A percentile compares a stretch with the other conserved stretches of the same genome.
Conservation (phyloP, 1,140 invertebrate genomes). For the Contarinia nasturtii region DNA sequence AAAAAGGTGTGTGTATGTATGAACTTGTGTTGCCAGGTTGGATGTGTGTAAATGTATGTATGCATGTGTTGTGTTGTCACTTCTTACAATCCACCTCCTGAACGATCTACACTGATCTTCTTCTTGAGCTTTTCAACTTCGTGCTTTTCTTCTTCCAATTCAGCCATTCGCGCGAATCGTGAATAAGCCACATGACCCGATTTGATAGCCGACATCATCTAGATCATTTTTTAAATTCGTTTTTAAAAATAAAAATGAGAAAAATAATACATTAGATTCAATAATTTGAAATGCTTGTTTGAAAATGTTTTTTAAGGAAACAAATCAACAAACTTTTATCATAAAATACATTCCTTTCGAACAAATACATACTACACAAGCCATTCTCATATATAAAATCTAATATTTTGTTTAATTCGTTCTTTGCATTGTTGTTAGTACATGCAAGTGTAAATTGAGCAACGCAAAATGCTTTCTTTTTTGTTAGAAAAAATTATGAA, state of each 20-base stretch:
- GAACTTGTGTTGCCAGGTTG: not conserved
- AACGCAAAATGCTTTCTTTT: too few species aligned
- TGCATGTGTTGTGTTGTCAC: not conserved
- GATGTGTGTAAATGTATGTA: not conserved
- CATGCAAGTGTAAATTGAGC: too few species aligned
- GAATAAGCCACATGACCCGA: conserved; percentile 81
- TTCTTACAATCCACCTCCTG: conserved; percentile 76
- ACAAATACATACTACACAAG: too few species aligned
- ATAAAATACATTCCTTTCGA: too few species aligned
- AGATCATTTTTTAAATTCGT: not conserved
- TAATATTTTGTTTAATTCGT: too few species aligned
- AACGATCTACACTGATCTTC: conserved; percentile 76
- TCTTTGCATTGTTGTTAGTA: too few species aligned
- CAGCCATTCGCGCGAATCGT: conserved; percentile 77
- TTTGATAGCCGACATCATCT: conserved; percentile 97
- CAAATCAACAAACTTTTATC: too few species aligned
- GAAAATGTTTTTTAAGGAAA: too few species aligned
- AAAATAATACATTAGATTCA: too few species aligned
- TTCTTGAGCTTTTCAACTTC: conserved; percentile 51
- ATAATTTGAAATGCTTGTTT: too few species aligned
- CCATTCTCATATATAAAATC: too few species aligned
- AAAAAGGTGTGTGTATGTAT: not conserved
- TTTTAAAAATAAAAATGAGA: not conserved
- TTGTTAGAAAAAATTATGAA: too few species aligned
- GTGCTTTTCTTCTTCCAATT: conserved; percentile 68